Evolutionary conservation across 2,888 invertebrate species (phyloP), one percentile per base, ranked within the genome.

Genomic region (Spodoptera exigua): DNA sequence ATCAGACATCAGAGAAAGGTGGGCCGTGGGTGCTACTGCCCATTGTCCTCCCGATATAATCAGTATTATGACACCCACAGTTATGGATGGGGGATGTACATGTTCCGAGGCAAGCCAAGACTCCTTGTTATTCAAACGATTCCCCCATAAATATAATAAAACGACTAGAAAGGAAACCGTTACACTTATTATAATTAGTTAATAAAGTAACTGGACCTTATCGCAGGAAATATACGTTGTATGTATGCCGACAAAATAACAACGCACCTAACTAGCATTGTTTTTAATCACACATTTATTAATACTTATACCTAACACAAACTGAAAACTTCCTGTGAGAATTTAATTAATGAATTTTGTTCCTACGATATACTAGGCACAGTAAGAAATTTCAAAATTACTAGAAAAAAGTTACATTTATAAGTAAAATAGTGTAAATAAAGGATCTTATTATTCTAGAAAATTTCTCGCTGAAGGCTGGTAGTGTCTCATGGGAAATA

Each of bases 401-500:
- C 1, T 27, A 41, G 34, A 41, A 59, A 17, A 35, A 34, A 35
- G 14, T 41, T 39, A n/a, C 39, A 27, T 16, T 46, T 48, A 45
- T 36, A 58, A 64, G 46, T 46, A 32, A 17, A 46, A 35, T 36
- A 45, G 35, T 46, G 17, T 27, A 65, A 27, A 56, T 9, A 44
- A 56, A 53, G 43, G 46, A 61, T 58, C 55, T 43, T 58, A 52
- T 36, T 52, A 64, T 70, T 54, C 11, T 34, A 59, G 37, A 21
- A 55, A 52, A 52, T 60, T 48, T 18, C 54, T 48, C 40, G 47
- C 54, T 66, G 55, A 74, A 78, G 74, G 65, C 51, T 60, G 55
- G 58, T 36, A 55, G 45, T 80, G 78, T 88, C 86, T 86, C 90
- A 85, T 89, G 91, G 88, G 92, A 92, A 92, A 87, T 77, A 87